Evolutionary conservation across 2,888 invertebrate species (phyloP), one percentile per base, ranked within the genome.

Genomic region (Buathra laborator): DNA sequence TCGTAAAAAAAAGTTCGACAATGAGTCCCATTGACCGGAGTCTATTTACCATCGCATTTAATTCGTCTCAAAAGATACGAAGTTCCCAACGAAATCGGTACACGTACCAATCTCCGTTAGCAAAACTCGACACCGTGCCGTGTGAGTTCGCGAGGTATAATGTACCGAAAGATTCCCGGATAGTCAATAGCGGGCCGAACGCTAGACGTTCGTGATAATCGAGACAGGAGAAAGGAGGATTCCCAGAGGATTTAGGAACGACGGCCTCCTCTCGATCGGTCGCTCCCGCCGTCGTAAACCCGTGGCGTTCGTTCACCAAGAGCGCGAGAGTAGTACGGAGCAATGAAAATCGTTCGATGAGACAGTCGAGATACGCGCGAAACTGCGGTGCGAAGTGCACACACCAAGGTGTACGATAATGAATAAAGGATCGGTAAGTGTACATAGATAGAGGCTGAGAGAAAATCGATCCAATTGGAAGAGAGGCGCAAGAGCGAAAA

Each of bases 221-320:
- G 81, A 81, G 84, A 84, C 84, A 84, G 88, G 89, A 90, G 90
- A 90, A 90, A 90, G 90, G 90, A 89, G 89, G 89, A 89, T 89
- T 88, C 89, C 87, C 87, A 86, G 85, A 88, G 88, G 88, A 88
- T 87, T 87, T 84, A 89, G 89, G 88, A 81, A 84, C 81, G 74
- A 78, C 48, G 77, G 78, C 67, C 74, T 84, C 78, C 81, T 84
- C 72, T 5, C 37, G 37, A 37, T 37, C 56, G 78, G 67, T 81
- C 84, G 81, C 81, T 84, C 81, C 72, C 81, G 12, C 56, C 29
- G 44, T 67, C 70, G 64, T 24, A 43, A 51, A 37, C 32, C 48
- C 64, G 48, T 64, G 51, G 32, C 77, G 76, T 70, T 9, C 76
- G 16, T 62, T 62, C n/a, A 37, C 32, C 56, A 19, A 76, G 24